Conservation (phyloP, 2,888 invertebrate species). For the Hydroisotoma schaefferi region DNA sequence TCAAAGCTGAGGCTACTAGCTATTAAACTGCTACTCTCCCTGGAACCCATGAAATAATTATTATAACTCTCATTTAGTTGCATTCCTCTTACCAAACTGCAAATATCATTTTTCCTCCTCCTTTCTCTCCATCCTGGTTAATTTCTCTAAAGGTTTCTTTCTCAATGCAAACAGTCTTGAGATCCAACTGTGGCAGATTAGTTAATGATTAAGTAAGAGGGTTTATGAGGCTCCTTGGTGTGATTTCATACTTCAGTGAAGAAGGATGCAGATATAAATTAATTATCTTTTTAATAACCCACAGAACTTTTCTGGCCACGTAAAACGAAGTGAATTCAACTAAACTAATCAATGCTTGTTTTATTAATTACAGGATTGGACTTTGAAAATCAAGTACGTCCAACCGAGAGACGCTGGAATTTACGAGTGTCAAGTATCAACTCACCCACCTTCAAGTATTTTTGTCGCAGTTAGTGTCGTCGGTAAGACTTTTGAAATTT, state of each 20-base stretch:
- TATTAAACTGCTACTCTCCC: not conserved
- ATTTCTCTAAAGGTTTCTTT: no score
- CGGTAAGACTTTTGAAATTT: slow-evolving; percentile 50
- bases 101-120: no score
- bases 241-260: no score
- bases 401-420: slow-evolving; percentile 53
- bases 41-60: not conserved
- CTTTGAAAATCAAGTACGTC: slow-evolving; percentile 54
- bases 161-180: no score
- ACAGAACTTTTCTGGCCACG: not conserved
- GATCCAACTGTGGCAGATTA: no score
- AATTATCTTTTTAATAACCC: no score
- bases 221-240: no score
- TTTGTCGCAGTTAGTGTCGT: slow-evolving; percentile 53
- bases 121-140: no score
- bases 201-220: no score
- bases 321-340: not conserved
- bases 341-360: not conserved
- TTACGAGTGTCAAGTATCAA: slow-evolving; percentile 55
- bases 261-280: no score
- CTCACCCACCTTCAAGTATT: slow-evolving; percentile 54
- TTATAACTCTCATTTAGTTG: not conserved
- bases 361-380: slow-evolving; percentile 52
- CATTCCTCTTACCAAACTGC: no score
- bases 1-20: no score